Base-by-base conservation (phyloP, 2,888 invertebrate species). In the Nephrotoma appendiculata region DNA sequence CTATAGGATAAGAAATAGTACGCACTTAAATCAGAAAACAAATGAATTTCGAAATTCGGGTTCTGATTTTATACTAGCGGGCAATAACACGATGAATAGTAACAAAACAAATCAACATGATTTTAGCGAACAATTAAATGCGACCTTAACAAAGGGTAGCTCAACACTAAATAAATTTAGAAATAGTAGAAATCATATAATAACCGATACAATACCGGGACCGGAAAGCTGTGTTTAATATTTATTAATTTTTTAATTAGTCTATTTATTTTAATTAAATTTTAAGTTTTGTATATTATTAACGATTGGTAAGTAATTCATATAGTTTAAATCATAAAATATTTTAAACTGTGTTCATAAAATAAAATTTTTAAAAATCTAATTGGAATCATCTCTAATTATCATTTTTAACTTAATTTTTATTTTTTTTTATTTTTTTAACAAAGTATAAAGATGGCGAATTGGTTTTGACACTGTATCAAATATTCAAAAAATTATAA, bases 141-240 rank as follows among this genome's bases (percentile, higher is more conserved):
- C 84, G n/a, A 84, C 86, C 41, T 48, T 85, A 71, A 87, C 86
- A 42, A 87, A 87, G 48, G 86, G 86, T 52, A 86, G 84, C 57
- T 88, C 88, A 87, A 87, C 90, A 87, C 90, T 91, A 89, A 90
- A 91, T 88, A 91, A 91, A 90, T 91, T 93, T 92, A 92, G 94
- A 90, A 88, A 94, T 91, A 92, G 94, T 91, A 94, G 95, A 92
- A 95, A 96, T 91, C 95, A 95, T 90, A 96, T 96, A 87, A 94
- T 97, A 89, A 95, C 96, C 86, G 96, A 96, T 91, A 95, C 96
- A 89, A 94, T 97, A 91, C 97, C 97, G 44, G 97, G 97, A 87
- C 97, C 96, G 83, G 97, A 97, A 91, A 97, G 96, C 92, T 97
- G 97, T 92, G 97, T 97, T 90, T 97, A 94, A 94, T 83, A 44